Evolutionary conservation across 30 jellyfish, hydroid and myxozoan genomes (phyloP).

Genomic region (Rhopilema esculentum): DNA sequence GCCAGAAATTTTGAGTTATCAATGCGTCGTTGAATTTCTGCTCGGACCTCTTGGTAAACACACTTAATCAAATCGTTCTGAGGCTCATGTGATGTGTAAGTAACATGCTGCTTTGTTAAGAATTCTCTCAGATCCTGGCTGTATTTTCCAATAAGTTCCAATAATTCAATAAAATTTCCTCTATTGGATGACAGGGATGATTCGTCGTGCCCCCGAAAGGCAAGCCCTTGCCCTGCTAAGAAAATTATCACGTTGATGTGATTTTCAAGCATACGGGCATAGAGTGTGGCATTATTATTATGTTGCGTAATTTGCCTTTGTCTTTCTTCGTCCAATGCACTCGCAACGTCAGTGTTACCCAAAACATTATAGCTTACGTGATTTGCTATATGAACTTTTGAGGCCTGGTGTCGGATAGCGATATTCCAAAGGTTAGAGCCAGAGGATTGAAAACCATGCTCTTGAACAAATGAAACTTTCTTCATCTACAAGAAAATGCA

Average conservation of each 20-base stretch:
- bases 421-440: slow-evolving; percentile 18
- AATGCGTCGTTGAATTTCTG: slow-evolving; percentile 12
- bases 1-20: background rate
- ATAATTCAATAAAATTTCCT: slow-evolving; percentile 20
- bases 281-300: too few relatives aligned
- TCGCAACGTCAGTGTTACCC: too few relatives aligned
- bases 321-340: too few relatives aligned
- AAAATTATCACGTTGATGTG: too few relatives aligned
- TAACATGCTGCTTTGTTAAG: background rate
- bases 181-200: too few relatives aligned
- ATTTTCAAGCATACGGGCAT: too few relatives aligned
- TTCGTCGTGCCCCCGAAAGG: too few relatives aligned
- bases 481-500: too few relatives aligned
- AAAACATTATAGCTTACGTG: slow-evolving; percentile 26
- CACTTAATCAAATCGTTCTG: slow-evolving; percentile 47
- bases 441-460: too few relatives aligned
- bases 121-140: slow-evolving; percentile 28
- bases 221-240: too few relatives aligned
- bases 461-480: too few relatives aligned
- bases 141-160: slow-evolving; percentile 44
- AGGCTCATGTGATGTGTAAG: slow-evolving; percentile 49
- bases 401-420: slow-evolving; percentile 39
- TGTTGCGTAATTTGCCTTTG: too few relatives aligned
- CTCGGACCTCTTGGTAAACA: slow-evolving; percentile 17
- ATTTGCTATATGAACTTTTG: slow-evolving; percentile 32